Conservation (phyloP, 2,888 invertebrate genomes). For the Tenthredo scrophulariae region DNA sequence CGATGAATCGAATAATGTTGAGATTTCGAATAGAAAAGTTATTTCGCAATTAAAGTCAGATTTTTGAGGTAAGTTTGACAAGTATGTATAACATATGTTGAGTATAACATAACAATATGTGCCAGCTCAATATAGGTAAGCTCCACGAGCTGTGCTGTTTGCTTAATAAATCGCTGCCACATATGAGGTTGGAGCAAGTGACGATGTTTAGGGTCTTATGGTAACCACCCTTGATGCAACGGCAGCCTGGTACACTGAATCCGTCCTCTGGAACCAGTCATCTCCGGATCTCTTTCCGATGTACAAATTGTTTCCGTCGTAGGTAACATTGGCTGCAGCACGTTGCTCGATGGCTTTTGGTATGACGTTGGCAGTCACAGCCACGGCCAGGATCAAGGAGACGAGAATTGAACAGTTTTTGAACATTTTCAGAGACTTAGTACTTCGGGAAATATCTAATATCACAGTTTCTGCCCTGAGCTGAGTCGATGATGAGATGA, state of each 20-base stretch:
- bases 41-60: too few species aligned
- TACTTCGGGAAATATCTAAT: not conserved
- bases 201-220: not conserved
- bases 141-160: not conserved
- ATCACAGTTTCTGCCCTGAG: not conserved
- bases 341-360: not conserved
- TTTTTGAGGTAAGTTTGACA: not conserved
- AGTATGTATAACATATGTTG: too few species aligned
- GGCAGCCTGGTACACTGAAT: not conserved
- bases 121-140: too few species aligned
- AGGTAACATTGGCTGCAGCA: not conserved
- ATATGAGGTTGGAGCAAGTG: constrained; percentile 35
- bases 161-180: not conserved
- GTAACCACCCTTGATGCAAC: not conserved
- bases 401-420: not conserved
- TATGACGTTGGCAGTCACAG: constrained; percentile 1
- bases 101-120: too few species aligned
- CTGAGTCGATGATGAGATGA: not conserved
- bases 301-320: constrained; percentile 36
- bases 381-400: constrained; percentile 3
- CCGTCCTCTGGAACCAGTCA: constrained; percentile 28
- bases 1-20: too few species aligned
- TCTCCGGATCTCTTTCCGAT: not conserved
- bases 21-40: not conserved
- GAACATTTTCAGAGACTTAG: not conserved